Evolutionary conservation across 1,140 invertebrate species (phyloP), one percentile per base, ranked within the genome.

Genomic region (Heterodera carotae): DNA sequence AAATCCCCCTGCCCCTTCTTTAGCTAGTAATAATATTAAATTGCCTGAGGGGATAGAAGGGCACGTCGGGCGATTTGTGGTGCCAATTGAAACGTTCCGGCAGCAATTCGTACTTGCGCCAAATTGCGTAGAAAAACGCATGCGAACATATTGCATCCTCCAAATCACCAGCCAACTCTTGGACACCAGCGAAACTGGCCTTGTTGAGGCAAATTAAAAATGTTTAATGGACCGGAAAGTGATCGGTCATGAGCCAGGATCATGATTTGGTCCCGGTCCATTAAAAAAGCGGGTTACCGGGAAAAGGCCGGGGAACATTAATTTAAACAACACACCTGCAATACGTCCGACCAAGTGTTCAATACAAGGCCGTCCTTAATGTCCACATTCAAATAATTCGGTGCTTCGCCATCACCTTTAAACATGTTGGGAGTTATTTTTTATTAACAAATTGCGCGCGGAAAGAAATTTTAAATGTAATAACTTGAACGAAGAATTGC

Each of bases 71-170:
- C 39, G 88, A 87, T 34, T 90, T 89, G 43, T 89, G 84, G 81
- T 92, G 89, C 92, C 92, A 92, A 85, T 92, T 92, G 85, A 90
- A 92, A 56, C 92, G 82, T 84, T 92, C 92, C 4, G 92, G 92
- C 59, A 93, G 84, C 48, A 91, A 90, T 15, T 90, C 91, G 85
- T 91, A 92, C 79, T 90, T 89, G 83, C 90, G 89, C 92, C 92
- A 92, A 71, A 93, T 90, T 29, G 90, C 88, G 85, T 91, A 92
- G 85, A 91, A 92, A 18, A 92, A 84, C 15, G 91, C 91, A 86
- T 92, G 92, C 25, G 89, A 89, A 86, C 92, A 92, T 77, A 92
- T 92, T 8, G 92, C 92, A 87, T 92, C 92, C 82, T 92, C 92
- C 71, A 92, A 88, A 86, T 92, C 91, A 76, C 92, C 92, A 86